phyloP scores from a whole-genome alignment of 2,888 invertebrate species.

The Argyra leucocephala region DNA sequence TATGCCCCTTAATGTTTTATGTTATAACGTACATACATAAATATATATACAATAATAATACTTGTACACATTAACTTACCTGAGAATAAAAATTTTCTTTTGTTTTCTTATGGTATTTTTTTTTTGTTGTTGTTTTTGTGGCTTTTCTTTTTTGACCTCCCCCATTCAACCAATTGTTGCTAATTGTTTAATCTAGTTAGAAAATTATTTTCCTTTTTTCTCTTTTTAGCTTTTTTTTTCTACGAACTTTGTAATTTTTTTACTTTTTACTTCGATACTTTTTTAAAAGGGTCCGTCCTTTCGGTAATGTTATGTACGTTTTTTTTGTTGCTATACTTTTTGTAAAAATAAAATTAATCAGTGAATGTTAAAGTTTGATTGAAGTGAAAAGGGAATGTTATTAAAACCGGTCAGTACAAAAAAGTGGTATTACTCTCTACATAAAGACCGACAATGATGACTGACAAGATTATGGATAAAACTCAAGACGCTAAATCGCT shows the following conservation, averaged over 20 bases:
- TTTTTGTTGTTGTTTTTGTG: not conserved
- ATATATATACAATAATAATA: not conserved
- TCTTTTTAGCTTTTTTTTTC: not conserved
- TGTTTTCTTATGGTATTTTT: not conserved
- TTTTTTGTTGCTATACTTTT: too few relatives aligned
- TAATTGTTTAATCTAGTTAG: slow-evolving; percentile 4
- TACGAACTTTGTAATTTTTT: not conserved
- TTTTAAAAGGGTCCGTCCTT: too few relatives aligned
- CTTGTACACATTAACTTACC: not conserved
- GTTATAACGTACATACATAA: not conserved
- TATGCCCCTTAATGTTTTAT: not conserved
- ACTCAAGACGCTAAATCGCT: too few relatives aligned
- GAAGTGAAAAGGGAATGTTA: too few relatives aligned
- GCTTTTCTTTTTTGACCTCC: not conserved
- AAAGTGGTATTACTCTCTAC: too few relatives aligned
- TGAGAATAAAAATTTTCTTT: not conserved
- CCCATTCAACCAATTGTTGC: not conserved
- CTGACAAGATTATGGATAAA: too few relatives aligned
- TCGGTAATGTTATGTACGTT: too few relatives aligned
- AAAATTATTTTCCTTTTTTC: not conserved
- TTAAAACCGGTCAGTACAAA: too few relatives aligned
- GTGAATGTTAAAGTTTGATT: too few relatives aligned
- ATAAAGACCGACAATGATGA: too few relatives aligned
- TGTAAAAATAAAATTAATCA: too few relatives aligned
- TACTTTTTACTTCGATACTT: not conserved